Percentiles rank a stretch among this genome's conserved stretches.
Conservation (phyloP, 2,797 vertebrate genomes). For the Serranus cabrilla region DNA sequence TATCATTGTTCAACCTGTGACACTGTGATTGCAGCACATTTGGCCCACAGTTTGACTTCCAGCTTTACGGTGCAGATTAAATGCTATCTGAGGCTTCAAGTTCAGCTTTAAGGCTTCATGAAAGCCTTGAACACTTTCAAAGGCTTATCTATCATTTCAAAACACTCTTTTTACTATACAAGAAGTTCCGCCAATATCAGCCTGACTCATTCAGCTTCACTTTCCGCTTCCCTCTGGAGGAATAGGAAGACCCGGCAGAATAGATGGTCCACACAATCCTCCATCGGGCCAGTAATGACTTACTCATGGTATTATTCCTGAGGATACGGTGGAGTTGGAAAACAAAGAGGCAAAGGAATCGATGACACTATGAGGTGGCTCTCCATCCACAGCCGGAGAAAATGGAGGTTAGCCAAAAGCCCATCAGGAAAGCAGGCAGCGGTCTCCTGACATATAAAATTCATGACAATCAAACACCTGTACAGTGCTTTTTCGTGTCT, state of each 20-base stretch:
- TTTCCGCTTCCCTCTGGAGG: slow-evolving; percentile 43
- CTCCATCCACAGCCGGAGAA: neutral
- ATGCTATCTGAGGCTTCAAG: slow-evolving; percentile 42
- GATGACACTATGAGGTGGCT: neutral
- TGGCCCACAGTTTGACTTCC: slow-evolving; percentile 32
- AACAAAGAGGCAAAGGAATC: slow-evolving; percentile 26
- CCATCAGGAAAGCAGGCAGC: slow-evolving; percentile 22
- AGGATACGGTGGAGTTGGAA: slow-evolving; percentile 12
- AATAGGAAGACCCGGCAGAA: slow-evolving; percentile 24
- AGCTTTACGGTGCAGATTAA: slow-evolving; percentile 53
- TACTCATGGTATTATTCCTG: slow-evolving; percentile 31
- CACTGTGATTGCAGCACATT: slow-evolving; percentile 19
- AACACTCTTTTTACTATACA: slow-evolving; percentile 38
- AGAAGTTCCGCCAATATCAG: slow-evolving; percentile 55
- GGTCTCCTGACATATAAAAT: slow-evolving; percentile 63
- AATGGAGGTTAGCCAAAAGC: slow-evolving; percentile 18
- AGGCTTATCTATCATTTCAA: slow-evolving; percentile 66
- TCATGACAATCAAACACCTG: slow-evolving; percentile 73
- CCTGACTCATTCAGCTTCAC: slow-evolving; percentile 45
- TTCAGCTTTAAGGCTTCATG: slow-evolving; percentile 55
- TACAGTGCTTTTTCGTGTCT: slow-evolving; percentile 73
- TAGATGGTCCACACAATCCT: slow-evolving; percentile 35
- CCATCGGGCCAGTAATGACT: slow-evolving; percentile 12
- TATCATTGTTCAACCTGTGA: slow-evolving; percentile 38
- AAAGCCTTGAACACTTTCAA: slow-evolving; percentile 61